Base-by-base conservation (phyloP, 2,797 vertebrate genomes). In the Tragelaphus oryx region DNA sequence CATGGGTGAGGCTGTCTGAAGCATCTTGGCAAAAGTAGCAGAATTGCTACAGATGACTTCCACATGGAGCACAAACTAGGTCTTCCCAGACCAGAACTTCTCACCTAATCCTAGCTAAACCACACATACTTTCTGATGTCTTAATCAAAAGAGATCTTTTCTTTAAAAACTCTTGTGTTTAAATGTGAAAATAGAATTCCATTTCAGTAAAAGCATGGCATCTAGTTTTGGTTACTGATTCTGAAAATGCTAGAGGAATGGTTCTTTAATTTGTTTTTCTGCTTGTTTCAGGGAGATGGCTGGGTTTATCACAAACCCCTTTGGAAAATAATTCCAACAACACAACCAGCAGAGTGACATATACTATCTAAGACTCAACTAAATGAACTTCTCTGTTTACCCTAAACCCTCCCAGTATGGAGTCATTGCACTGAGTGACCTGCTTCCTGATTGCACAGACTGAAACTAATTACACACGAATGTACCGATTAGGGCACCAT, bases 261-360 rank as follows among this genome's bases (percentile, higher is more conserved):
- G 6, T 74, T 82, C 33, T 93, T 80, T 92, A 94, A 95, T 83
- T 57, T 92, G 5, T 84, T 97, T 88, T 92, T 97, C 86, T 96
- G 41, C 96, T 96, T 96, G 18, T 98, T 91, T 50, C 98, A 99
- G 99, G 99, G 99, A 65, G 99, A 99, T 86, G 99, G 99, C 97
- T 99, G 99, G 99, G 91, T 99, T 93, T 99, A 99, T 98, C 98
- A 99, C 97, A 99, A 99, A 98, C 99, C 99, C 12, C 99, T 99
- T 57, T 99, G 99, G 99, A 99, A 99, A 98, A 96, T 91, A 89
- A 91, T 92, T 93, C 96, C 97, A 93, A 78, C 93, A 0, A 20
- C 98, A 97, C 98, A 97, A 83, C 97, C 98, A 97, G 95, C 98
- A 97, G 98, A 97, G 5, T 95, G 98, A 98, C 93, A 79, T 33